phyloP scores from a whole-genome alignment of 30 jellyfish, hydroid and myxozoan genomes.

The Hydractinia echinata region DNA sequence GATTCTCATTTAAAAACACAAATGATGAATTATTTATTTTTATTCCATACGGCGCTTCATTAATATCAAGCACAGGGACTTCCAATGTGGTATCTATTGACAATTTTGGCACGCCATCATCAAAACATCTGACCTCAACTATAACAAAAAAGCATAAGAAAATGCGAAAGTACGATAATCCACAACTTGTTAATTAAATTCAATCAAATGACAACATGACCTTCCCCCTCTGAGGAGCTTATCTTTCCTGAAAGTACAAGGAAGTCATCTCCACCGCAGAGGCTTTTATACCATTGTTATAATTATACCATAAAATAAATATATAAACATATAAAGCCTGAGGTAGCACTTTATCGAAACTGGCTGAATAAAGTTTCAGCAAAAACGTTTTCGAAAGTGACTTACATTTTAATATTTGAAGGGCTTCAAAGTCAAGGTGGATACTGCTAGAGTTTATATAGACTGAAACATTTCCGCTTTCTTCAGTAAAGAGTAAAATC shows the following conservation, averaged over 20 bases:
- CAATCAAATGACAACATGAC: too few relatives aligned
- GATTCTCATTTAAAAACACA: constrained; percentile 47
- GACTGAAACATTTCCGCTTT: constrained; percentile 25
- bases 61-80: constrained; percentile 56
- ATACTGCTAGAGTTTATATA: background rate
- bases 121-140: constrained; percentile 64
- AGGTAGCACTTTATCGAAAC: too few relatives aligned
- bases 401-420: constrained; percentile 1
- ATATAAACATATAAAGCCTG: too few relatives aligned
- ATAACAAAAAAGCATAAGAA: background rate
- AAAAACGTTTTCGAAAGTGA: background rate
- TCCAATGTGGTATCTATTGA: constrained; percentile 27
- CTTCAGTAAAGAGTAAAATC: background rate
- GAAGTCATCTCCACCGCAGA: too few relatives aligned
- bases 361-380: too few relatives aligned
- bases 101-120: constrained; percentile 66
- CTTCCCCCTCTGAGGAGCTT: too few relatives aligned
- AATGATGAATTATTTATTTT: constrained; percentile 26
- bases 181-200: too few relatives aligned
- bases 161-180: background rate
- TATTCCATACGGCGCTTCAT: constrained; percentile 57
- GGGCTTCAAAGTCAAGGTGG: constrained; percentile 15
- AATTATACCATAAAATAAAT: too few relatives aligned
- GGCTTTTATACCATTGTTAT: too few relatives aligned
- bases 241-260: too few relatives aligned